phyloP scores from a whole-genome alignment of 2,888 invertebrate genomes.

The Rosalia funebris region DNA sequence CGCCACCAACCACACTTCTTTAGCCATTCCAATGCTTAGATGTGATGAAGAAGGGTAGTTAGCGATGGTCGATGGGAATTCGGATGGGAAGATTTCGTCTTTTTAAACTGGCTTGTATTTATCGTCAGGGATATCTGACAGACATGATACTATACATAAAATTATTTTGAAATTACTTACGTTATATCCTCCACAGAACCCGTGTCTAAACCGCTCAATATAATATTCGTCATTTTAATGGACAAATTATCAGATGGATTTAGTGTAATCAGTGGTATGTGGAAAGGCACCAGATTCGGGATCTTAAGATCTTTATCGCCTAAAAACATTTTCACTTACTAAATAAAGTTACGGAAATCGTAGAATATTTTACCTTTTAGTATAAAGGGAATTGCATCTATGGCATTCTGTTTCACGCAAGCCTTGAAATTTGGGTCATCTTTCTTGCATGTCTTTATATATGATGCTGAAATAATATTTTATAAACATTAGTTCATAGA shows the following conservation, averaged over 20 bases:
- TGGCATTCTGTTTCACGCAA: slow-evolving; percentile 32
- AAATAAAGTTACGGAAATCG: too few relatives aligned
- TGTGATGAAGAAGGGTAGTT: too few relatives aligned
- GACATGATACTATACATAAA: too few relatives aligned
- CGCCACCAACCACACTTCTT: too few relatives aligned
- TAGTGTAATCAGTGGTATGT: slow-evolving; percentile 2
- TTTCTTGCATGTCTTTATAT: slow-evolving; percentile 31
- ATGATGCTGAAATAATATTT: slow-evolving; percentile 35
- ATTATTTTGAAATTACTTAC: slow-evolving; percentile 16
- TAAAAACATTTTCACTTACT: background rate
- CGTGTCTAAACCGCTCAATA: slow-evolving; percentile 16
- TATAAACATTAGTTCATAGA: slow-evolving; percentile 4
- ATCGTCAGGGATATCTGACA: background rate
- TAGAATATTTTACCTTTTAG: slow-evolving; percentile 30
- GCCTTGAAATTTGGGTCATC: slow-evolving; percentile 27
- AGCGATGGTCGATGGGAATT: too few relatives aligned
- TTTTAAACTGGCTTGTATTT: background rate
- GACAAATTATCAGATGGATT: slow-evolving; percentile 6
- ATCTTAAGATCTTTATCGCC: slow-evolving; percentile 11
- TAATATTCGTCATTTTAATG: slow-evolving; percentile 14
- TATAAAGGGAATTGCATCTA: slow-evolving; percentile 31
- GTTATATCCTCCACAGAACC: slow-evolving; percentile 4
- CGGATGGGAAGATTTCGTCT: background rate
- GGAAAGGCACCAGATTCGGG: slow-evolving; percentile 10
- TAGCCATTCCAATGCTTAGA: too few relatives aligned